Percentiles rank a stretch among this genome's conserved stretches.
phyloP scores from a whole-genome alignment of 2,888 invertebrate species.

The Rhodophaea formosa region DNA sequence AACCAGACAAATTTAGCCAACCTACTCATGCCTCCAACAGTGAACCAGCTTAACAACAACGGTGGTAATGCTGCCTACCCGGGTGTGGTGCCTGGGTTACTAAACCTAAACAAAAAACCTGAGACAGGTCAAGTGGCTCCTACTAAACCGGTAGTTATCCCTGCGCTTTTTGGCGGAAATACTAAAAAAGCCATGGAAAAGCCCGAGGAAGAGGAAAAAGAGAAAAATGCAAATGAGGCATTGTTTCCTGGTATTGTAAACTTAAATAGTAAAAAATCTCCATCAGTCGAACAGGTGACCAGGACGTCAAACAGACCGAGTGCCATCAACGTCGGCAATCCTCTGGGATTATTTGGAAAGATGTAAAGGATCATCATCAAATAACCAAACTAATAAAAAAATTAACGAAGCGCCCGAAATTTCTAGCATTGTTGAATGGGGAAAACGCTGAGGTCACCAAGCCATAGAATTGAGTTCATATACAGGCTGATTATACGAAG shows the following conservation, averaged over 20 bases:
- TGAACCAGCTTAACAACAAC: not conserved
- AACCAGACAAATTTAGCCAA: conserved; percentile 20
- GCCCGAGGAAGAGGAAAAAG: not conserved
- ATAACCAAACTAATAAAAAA: not conserved
- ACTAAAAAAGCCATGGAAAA: not conserved
- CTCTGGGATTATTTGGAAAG: conserved; percentile 2
- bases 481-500: conserved; percentile 20
- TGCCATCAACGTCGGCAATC: not conserved
- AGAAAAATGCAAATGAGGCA: not conserved
- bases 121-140: not conserved
- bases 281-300: conserved; percentile 2
- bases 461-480: conserved; percentile 18
- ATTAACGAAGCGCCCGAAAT: not conserved
- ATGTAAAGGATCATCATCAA: not conserved
- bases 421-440: not conserved
- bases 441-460: conserved; percentile 21
- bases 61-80: not conserved
- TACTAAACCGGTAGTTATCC: not conserved
- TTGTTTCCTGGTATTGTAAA: conserved; percentile 10
- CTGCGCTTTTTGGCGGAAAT: not conserved
- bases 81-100: not conserved
- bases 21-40: conserved; percentile 16
- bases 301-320: not conserved
- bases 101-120: not conserved
- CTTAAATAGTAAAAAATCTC: not conserved